These are phyloP conservation scores for Isichthys henryi DNA, from an alignment of 2,113 vertebrate genomes.

Conservation along the genomic window DNA sequence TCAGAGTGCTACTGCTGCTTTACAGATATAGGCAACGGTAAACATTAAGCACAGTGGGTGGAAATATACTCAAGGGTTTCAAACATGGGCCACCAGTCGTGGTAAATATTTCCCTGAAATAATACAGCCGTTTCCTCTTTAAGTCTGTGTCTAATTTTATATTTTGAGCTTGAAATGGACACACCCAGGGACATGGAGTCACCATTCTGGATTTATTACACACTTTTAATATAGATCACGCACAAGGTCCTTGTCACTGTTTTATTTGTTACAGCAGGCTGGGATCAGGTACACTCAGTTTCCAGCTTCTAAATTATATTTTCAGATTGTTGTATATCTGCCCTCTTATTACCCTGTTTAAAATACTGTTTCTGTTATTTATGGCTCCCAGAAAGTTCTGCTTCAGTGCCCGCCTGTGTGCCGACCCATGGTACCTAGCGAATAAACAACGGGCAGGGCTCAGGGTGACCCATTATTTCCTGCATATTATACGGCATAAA, in stretches of 20 bases:
- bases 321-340: background rate
- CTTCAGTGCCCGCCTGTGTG: background rate
- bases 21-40: background rate
- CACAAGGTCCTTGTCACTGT: background rate
- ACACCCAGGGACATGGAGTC: background rate
- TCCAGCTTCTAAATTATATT: background rate
- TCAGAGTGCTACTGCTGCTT: background rate
- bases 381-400: background rate
- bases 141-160: background rate
- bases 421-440: background rate
- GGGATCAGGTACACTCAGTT: background rate
- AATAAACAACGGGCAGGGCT: background rate
- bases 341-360: background rate
- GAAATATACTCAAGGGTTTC: background rate
- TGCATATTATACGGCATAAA: background rate
- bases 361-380: background rate
- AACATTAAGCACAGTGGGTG: background rate
- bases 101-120: background rate
- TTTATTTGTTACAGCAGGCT: background rate
- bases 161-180: background rate
- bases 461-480: background rate
- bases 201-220: background rate
- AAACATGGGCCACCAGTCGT: background rate
- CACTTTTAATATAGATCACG: background rate
- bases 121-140: background rate